Base-by-base conservation (phyloP, 1,140 invertebrate genomes). In the Phocides pigmalion region DNA sequence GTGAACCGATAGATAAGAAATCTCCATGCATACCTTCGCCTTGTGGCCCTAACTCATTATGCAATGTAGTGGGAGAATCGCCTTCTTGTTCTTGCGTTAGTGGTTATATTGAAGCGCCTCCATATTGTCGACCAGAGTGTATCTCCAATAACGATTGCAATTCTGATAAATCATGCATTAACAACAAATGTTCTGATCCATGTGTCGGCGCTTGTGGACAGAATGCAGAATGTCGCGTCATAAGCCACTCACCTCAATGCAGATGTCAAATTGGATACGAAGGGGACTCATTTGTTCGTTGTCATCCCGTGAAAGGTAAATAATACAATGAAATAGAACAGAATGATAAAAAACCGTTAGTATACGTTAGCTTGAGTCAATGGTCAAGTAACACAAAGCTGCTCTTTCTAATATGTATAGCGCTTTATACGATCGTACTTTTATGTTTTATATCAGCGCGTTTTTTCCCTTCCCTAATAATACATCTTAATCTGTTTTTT, bases 221-320 rank as follows among this genome's bases (percentile, higher is more conserved):
- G 47, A 94, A 95, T 77, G 94, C 96, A 0, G 83, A 94, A 22
- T 97, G 96, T 82, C 91, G 94, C 59, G 95, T 97, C 28, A 87
- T 96, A 0, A 95, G 95, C 78, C 96, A 97, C 82, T 93, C 95
- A 17, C 94, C 96, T 16, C 94, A 94, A 67, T 97, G 96, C 81
- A 91, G 92, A 28, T 97, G 96, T 83, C 82, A 93, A 65, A 67
- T 87, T 16, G 94, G 94, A 28, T 95, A 93, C 71, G 93, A 93
- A 56, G 96, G 96, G 32, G 93, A 97, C 90, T 94, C 96, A 5
- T 96, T 96, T 74, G 92, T 92, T 51, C 79, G 88, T 44, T 96
- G 94, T 69, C 44, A 67, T 42, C 77, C 74, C 14, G 69, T 79
- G 1, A 72, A 62, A 82, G 74, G 84, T 42, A 42, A 8, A 64